phyloP scores from a whole-genome alignment of 2,113 vertebrate genomes.

The Neoarius graeffei region DNA sequence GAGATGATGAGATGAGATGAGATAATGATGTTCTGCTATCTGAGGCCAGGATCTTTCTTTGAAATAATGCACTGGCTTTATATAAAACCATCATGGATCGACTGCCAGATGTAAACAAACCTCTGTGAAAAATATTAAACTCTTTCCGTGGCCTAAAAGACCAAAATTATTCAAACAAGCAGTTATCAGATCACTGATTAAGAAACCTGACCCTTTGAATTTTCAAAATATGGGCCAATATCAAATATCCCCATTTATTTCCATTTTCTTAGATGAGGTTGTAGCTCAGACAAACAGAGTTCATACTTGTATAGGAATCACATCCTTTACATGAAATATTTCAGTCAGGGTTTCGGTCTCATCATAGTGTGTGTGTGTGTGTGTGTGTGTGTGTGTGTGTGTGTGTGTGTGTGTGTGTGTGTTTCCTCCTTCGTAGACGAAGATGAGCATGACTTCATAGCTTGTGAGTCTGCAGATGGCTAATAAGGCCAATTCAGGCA shows the following conservation, averaged over 20 bases:
- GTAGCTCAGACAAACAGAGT: neutral
- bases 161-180: neutral
- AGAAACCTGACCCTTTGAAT: neutral
- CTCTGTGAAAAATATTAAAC: neutral
- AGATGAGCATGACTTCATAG: no score
- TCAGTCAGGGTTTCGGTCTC: neutral
- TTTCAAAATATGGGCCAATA: neutral
- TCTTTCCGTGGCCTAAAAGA: neutral
- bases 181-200: neutral
- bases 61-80: neutral
- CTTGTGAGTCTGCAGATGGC: no score
- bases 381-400: neutral
- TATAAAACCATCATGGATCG: neutral
- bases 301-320: neutral
- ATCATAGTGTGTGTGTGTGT: neutral
- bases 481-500: no score
- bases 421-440: no score
- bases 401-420: no score
- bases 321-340: neutral
- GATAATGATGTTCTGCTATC: neutral
- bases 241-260: neutral
- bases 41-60: neutral
- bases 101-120: neutral
- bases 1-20: no score
- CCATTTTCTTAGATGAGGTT: neutral